Base-by-base conservation (phyloP, 2,113 vertebrate genomes). In the Tragelaphus strepsiceros region DNA sequence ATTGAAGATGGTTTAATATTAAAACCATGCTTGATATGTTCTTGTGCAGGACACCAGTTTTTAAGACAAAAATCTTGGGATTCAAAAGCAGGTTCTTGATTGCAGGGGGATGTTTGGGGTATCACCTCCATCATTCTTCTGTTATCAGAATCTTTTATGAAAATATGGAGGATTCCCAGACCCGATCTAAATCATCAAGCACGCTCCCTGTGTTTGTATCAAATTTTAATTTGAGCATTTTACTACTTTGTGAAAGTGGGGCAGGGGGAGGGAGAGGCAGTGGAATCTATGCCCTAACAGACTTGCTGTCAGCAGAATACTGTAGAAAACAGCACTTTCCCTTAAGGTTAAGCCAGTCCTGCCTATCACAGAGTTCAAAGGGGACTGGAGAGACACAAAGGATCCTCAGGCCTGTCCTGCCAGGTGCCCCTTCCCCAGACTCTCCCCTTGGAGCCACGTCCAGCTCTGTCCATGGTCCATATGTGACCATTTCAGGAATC, bases 221-320 rank as follows among this genome's bases (percentile, higher is more conserved):
- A 84, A n/a, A 95, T 94, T 96, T 93, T 71, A 26, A 85, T 51
- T 74, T 89, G 56, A 86, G 26, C 17, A 53, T 92, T 94, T 95
- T 92, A n/a, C 10, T 78, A 39, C 59, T 90, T 39, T 43, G 80
- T 86, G 96, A 91, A 95, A 86, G 87, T 77, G 83, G 78, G 53
- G 4, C n/a, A 35, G 43, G 32, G 62, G n/a, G 24, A 78, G 54
- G 51, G 16, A n/a, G 22, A 64, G 49, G 24, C 54, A 19, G 19
- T 30, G 24, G 22, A 39, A 19, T 49, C 26, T 15, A 6, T 67
- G n/a, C 28, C 49, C 84, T 78, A 28, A 71, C 43, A 80, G 32
- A 35, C 53, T 59, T 89, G 30, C 43, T 51, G 5, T 88, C 32
- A n/a, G 82, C 74, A 88, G 56, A 90, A 78, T 21, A 32, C 28